A percentile compares a stretch with the other conserved stretches of the same genome.
These are phyloP conservation scores for Daboia siamensis DNA, from an alignment of 2,113 vertebrate genomes.

Conservation along the genomic window DNA sequence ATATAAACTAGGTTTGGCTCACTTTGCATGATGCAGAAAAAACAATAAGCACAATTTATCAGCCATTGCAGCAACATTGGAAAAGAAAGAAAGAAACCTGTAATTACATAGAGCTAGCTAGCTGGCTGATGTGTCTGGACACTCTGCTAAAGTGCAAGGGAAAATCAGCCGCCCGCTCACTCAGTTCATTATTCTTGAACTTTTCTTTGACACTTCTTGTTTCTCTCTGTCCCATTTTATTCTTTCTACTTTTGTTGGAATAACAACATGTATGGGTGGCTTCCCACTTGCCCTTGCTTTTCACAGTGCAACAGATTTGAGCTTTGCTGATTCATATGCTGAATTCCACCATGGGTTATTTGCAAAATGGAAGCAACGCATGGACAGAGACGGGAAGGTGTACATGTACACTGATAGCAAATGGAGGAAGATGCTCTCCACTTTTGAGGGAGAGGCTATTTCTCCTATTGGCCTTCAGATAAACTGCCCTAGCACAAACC, in stretches of 20 bases:
- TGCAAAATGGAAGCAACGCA: slow-evolving; percentile 43
- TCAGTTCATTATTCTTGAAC: not conserved
- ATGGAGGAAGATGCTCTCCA: slow-evolving; percentile 48
- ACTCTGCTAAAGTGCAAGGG: not conserved
- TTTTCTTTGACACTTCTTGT: not conserved
- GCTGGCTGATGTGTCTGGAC: not conserved
- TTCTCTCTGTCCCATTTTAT: not conserved
- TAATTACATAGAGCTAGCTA: not conserved
- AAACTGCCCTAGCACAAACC: slow-evolving; percentile 46
- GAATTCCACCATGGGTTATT: slow-evolving; percentile 3
- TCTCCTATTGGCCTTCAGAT: slow-evolving; percentile 41
- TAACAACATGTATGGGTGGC: not conserved
- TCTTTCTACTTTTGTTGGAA: not conserved
- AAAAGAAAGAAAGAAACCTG: not conserved
- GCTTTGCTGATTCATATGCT: slow-evolving; percentile 27
- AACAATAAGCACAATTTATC: not conserved
- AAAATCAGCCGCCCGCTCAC: not conserved
- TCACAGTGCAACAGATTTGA: slow-evolving; percentile 1
- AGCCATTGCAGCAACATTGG: not conserved
- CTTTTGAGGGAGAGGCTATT: slow-evolving; percentile 28
- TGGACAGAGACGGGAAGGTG: slow-evolving; percentile 12
- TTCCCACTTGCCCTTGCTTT: slow-evolving; percentile 16
- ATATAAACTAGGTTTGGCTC: not conserved
- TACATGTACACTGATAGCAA: slow-evolving; percentile 22
- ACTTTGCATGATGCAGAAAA: not conserved